Percentiles rank a stretch among this genome's conserved stretches.
These are phyloP conservation scores for Drosophila koepferae DNA, from an alignment of 2,888 invertebrate genomes.

Conservation along the genomic window DNA sequence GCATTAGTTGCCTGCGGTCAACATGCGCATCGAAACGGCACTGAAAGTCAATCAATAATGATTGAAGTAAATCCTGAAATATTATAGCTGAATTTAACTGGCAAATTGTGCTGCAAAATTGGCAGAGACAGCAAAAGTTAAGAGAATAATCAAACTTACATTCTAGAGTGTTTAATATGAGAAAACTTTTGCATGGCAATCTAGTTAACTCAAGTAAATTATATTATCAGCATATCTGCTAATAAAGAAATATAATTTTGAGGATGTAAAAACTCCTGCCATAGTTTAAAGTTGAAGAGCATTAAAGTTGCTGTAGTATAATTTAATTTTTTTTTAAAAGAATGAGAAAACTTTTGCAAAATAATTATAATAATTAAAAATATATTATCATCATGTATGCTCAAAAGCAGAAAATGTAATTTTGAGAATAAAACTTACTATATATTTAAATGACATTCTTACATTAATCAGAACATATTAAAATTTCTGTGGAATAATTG, in stretches of 20 bases:
- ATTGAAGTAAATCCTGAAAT: slow-evolving; percentile 7
- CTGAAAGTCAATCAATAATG: slow-evolving; percentile 28
- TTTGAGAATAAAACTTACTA: too few relatives aligned
- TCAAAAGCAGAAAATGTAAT: too few relatives aligned
- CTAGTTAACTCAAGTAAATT: not conserved
- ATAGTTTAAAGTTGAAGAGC: not conserved
- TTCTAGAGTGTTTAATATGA: not conserved
- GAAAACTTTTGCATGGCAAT: not conserved
- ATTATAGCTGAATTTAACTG: slow-evolving; percentile 2
- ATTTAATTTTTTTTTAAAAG: too few relatives aligned
- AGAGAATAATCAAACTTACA: not conserved
- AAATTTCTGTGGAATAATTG: too few relatives aligned
- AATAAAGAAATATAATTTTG: not conserved
- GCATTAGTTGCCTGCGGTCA: slow-evolving; percentile 46
- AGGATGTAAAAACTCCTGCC: too few relatives aligned
- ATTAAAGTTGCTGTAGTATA: too few relatives aligned
- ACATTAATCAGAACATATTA: too few relatives aligned
- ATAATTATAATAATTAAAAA: too few relatives aligned
- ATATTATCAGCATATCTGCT: not conserved
- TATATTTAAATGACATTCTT: too few relatives aligned
- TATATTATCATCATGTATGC: too few relatives aligned
- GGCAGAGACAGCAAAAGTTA: not conserved
- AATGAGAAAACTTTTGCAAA: too few relatives aligned
- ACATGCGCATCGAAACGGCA: slow-evolving; percentile 14
- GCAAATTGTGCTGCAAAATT: not conserved